Percentiles rank a stretch among this genome's conserved stretches.
Evolutionary conservation across 2,888 invertebrate species (phyloP).

Genomic region (Dermolepida albohirtum): DNA sequence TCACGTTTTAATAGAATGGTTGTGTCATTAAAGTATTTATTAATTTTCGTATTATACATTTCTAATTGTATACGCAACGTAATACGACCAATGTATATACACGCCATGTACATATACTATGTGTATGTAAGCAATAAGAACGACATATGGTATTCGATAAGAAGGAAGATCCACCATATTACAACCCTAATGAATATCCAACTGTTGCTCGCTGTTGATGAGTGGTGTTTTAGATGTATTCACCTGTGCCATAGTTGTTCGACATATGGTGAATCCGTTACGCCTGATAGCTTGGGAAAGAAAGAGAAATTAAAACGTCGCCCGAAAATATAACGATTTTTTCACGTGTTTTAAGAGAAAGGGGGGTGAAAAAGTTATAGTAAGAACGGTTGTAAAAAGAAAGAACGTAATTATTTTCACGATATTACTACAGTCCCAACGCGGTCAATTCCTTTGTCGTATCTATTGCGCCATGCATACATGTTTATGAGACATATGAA

Average conservation of each 20-base stretch:
- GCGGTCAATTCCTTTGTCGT: constrained; percentile 2
- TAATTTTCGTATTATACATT: too few relatives aligned
- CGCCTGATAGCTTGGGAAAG: constrained; percentile 62
- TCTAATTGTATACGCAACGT: too few relatives aligned
- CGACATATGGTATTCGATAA: constrained; percentile 35
- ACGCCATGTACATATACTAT: not conserved
- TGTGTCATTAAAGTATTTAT: too few relatives aligned
- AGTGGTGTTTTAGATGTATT: constrained; percentile 31
- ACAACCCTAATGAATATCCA: constrained; percentile 46
- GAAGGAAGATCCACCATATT: constrained; percentile 41
- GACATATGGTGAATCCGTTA: constrained; percentile 64
- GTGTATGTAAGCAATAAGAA: not conserved
- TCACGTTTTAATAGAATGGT: too few relatives aligned
- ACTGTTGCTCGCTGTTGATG: constrained; percentile 46
- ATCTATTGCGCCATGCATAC: not conserved
- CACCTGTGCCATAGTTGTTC: constrained; percentile 55
- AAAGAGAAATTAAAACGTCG: constrained; percentile 45
- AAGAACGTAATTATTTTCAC: constrained; percentile 15
- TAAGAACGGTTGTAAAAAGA: constrained; percentile 10
- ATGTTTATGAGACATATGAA: constrained; percentile 24
- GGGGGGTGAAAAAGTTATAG: constrained; percentile 6
- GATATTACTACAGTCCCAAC: not conserved
- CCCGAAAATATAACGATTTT: constrained; percentile 53
- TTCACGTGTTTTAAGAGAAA: constrained; percentile 25
- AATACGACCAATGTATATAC: not conserved